A percentile compares a stretch with the other conserved stretches of the same genome.
Evolutionary conservation across 1,140 invertebrate genomes (phyloP).

Genomic region (Dendroctonus valens): DNA sequence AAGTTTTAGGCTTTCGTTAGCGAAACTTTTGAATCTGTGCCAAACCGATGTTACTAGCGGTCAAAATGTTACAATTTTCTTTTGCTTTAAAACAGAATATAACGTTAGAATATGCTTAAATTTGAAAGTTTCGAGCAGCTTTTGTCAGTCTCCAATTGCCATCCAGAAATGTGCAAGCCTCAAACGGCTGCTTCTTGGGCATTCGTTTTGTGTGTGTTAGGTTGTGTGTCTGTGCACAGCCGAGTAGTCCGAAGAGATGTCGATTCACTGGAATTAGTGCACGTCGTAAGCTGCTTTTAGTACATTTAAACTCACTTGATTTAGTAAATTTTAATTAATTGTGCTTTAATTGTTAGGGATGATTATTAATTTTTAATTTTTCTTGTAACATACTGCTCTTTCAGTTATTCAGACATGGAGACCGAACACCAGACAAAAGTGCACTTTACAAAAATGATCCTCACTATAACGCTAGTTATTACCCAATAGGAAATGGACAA

Average conservation of each 20-base stretch:
- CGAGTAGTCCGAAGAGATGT: conserved; percentile 2
- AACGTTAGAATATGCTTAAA: no score
- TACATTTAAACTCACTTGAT: background rate
- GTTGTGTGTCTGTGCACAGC: background rate
- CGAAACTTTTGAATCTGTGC: no score
- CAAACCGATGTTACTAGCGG: no score
- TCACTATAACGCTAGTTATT: conserved; percentile 23
- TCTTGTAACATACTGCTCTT: conserved; percentile 5
- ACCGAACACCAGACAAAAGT: conserved; percentile 28
- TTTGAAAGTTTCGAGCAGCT: no score
- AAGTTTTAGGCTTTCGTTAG: no score
- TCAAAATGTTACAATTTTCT: no score
- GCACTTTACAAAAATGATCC: conserved; percentile 33
- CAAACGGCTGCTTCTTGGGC: conserved; percentile 13
- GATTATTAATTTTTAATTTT: background rate
- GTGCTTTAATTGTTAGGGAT: background rate
- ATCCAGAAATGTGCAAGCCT: conserved; percentile 4
- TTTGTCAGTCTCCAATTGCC: conserved; percentile 18
- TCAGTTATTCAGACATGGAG: conserved; percentile 33
- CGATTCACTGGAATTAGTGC: conserved; percentile 20
- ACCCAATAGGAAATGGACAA: conserved; percentile 30
- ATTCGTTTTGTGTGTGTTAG: conserved; percentile 14
- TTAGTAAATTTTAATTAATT: background rate
- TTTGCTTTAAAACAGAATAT: no score
- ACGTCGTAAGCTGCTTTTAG: conserved; percentile 17